A percentile compares a stretch with the other conserved stretches of the same genome.
phyloP scores from a whole-genome alignment of 35 echinoderm and acorn worm genomes.

The Apostichopus japonicus region DNA sequence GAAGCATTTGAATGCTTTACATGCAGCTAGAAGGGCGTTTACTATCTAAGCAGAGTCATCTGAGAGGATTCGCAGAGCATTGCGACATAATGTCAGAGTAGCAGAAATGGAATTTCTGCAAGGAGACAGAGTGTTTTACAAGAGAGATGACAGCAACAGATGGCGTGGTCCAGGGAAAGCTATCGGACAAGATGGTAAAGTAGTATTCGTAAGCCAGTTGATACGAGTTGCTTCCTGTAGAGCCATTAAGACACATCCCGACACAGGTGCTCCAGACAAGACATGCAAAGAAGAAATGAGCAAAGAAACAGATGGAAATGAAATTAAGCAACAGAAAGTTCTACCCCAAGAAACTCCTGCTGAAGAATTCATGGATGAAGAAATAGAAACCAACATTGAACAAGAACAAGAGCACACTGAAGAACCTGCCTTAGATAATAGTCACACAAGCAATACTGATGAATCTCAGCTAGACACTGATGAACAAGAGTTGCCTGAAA shows the following conservation, averaged over 20 bases:
- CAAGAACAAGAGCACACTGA: too few relatives aligned
- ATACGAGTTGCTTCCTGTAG: too few relatives aligned
- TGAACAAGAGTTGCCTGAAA: too few relatives aligned
- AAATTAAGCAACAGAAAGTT: neutral
- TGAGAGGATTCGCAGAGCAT: slow-evolving; percentile 5
- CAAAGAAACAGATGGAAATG: neutral
- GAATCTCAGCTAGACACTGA: too few relatives aligned
- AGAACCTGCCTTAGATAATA: neutral
- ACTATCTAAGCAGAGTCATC: slow-evolving; percentile 19
- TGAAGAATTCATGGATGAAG: neutral
- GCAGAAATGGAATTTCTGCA: neutral
- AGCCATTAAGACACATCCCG: neutral
- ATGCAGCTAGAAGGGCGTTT: neutral
- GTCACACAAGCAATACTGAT: neutral
- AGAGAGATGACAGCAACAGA: slow-evolving; percentile 65
- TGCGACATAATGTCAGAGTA: neutral
- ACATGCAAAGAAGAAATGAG: neutral
- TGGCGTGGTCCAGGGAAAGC: too few relatives aligned
- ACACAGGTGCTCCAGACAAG: neutral
- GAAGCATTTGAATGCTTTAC: slow-evolving; percentile 13
- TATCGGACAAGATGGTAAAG: too few relatives aligned
- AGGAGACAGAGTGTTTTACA: slow-evolving; percentile 42
- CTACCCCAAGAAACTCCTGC: neutral
- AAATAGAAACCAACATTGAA: too few relatives aligned
- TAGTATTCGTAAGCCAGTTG: too few relatives aligned